A percentile compares a stretch with the other conserved stretches of the same genome.
These are phyloP conservation scores for Macquaria australasica DNA, from an alignment of 2,113 vertebrate species.

Conservation along the genomic window DNA sequence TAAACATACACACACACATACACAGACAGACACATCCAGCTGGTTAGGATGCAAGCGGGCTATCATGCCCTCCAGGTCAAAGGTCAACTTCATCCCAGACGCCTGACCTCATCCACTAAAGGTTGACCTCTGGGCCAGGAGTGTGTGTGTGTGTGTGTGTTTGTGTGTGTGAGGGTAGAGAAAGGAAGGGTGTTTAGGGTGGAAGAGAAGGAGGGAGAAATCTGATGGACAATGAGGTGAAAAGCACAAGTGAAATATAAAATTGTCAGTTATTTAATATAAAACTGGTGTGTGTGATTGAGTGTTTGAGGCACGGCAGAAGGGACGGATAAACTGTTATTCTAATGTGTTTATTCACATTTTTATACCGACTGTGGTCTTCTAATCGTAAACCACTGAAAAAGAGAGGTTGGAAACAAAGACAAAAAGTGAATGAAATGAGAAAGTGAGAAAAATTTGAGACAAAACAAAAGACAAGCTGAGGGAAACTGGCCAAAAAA, in stretches of 20 bases:
- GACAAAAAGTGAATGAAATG: background rate
- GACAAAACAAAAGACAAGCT: slow-evolving; percentile 3
- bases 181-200: background rate
- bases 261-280: background rate
- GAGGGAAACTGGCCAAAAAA: background rate
- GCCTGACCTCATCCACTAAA: slow-evolving; percentile 80
- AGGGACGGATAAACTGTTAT: background rate
- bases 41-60: slow-evolving; percentile 77
- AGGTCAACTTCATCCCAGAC: slow-evolving; percentile 85
- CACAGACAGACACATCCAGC: slow-evolving; percentile 60
- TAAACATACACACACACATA: slow-evolving; percentile 16
- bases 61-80: slow-evolving; percentile 72
- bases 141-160: slow-evolving; percentile 11
- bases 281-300: slow-evolving; percentile 1
- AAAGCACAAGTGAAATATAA: slow-evolving; percentile 13
- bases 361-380: background rate
- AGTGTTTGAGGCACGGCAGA: background rate
- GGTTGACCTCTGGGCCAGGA: slow-evolving; percentile 62
- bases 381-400: background rate
- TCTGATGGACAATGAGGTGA: slow-evolving; percentile 29
- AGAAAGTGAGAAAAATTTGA: background rate
- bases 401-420: background rate
- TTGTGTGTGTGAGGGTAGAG: background rate
- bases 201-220: slow-evolving; percentile 18
- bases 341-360: background rate